Conservation (phyloP, 2,797 vertebrate genomes). For the Artibeus lituratus region DNA sequence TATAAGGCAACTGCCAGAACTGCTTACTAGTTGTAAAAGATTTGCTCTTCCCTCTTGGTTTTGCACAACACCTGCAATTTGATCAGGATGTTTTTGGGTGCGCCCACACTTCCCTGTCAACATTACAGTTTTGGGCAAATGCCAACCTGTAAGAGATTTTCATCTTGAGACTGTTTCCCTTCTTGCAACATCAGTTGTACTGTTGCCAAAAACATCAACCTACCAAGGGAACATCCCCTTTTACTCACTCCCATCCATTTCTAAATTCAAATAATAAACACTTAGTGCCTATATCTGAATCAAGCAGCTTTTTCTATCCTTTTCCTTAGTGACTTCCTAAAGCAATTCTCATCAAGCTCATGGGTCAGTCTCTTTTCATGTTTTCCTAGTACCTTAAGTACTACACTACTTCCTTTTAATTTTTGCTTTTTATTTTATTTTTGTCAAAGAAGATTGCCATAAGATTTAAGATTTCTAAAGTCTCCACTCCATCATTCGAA, state of each 20-base stretch:
- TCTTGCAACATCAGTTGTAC: slow-evolving; percentile 78
- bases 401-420: neutral
- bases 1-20: neutral
- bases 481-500: neutral
- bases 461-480: neutral
- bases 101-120: slow-evolving; percentile 75
- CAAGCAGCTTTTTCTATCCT: slow-evolving; percentile 39
- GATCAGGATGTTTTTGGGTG: slow-evolving; percentile 75
- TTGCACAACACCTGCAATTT: slow-evolving; percentile 74
- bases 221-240: slow-evolving; percentile 70
- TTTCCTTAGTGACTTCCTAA: slow-evolving; percentile 39
- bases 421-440: neutral
- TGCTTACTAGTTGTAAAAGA: slow-evolving; percentile 48
- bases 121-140: slow-evolving; percentile 68
- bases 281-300: slow-evolving; percentile 50
- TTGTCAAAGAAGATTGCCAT: neutral
- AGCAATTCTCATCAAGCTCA: neutral
- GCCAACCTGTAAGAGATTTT: slow-evolving; percentile 80
- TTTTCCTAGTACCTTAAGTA: neutral
- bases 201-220: slow-evolving; percentile 80
- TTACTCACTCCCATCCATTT: slow-evolving; percentile 72
- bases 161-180: slow-evolving; percentile 78
- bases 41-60: slow-evolving; percentile 61
- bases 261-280: slow-evolving; percentile 72
- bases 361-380: neutral